Evolutionary conservation across 2,888 invertebrate genomes (phyloP).

Genomic region (Epinotia nisella): DNA sequence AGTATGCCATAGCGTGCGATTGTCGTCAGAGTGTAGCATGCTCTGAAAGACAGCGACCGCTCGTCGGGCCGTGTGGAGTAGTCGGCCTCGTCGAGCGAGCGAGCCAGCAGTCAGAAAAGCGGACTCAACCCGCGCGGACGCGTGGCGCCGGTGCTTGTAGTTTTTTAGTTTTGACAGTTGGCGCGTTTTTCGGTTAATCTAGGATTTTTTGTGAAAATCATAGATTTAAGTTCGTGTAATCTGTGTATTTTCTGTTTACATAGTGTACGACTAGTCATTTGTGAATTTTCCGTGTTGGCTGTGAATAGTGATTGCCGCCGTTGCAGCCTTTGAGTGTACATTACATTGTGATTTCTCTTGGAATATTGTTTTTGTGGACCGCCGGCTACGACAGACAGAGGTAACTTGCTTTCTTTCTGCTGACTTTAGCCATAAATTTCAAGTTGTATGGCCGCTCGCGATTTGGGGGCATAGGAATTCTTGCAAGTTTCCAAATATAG

Average conservation of each 20-base stretch:
- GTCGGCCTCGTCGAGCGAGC: constrained; percentile 46
- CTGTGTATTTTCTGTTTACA: constrained; percentile 80
- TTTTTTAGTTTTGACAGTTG: constrained; percentile 84
- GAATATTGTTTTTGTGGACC: constrained; percentile 71
- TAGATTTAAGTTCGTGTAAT: constrained; percentile 83
- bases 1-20: constrained; percentile 59
- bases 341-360: constrained; percentile 73
- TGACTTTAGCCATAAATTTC: constrained; percentile 30
- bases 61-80: constrained; percentile 57
- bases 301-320: constrained; percentile 79
- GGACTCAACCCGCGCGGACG: constrained; percentile 81
- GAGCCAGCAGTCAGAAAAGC: constrained; percentile 73
- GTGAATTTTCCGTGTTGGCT: constrained; percentile 78
- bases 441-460: constrained; percentile 46
- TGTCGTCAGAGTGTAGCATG: constrained; percentile 54
- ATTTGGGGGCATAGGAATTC: constrained; percentile 66
- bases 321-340: constrained; percentile 72
- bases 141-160: constrained; percentile 83
- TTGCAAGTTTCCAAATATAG: constrained; percentile 76
- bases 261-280: constrained; percentile 79
- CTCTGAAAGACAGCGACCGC: constrained; percentile 49
- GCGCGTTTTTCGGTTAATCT: constrained; percentile 80
- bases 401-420: constrained; percentile 54
- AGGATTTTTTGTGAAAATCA: constrained; percentile 78
- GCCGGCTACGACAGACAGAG: constrained; percentile 67